phyloP scores from a whole-genome alignment of 2,113 vertebrate species.

The Lepidiolamprologus cunningtoni region DNA sequence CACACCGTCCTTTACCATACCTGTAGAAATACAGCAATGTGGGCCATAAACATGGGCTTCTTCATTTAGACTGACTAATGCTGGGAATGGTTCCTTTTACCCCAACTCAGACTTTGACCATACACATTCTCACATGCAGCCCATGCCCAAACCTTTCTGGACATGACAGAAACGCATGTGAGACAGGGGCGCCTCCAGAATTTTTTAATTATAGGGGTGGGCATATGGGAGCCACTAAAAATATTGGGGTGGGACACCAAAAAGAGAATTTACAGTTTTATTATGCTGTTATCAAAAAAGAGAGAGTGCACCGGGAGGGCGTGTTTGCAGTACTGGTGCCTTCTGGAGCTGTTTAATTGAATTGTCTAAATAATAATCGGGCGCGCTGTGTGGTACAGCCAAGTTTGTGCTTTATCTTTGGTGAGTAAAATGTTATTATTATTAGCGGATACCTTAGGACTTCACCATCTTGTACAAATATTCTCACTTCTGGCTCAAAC shows the following conservation, averaged over 20 bases:
- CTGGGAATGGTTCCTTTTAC: not conserved
- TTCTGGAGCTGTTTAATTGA: not conserved
- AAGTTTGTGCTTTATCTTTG: not conserved
- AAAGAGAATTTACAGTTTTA: not conserved
- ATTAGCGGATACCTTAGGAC: not conserved
- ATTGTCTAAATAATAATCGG: not conserved
- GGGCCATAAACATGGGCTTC: not conserved
- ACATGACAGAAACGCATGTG: not conserved
- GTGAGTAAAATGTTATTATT: not conserved
- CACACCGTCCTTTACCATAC: constrained; percentile 75
- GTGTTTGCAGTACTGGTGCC: not conserved
- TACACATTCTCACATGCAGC: not conserved
- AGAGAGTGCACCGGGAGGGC: not conserved
- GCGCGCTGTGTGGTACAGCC: not conserved
- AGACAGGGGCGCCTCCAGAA: not conserved
- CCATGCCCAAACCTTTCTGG: not conserved
- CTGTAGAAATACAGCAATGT: constrained; percentile 52
- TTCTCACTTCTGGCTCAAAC: not conserved
- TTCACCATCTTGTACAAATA: not conserved
- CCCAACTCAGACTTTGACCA: not conserved
- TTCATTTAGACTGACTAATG: not conserved
- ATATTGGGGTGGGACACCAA: not conserved
- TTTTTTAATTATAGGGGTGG: not conserved
- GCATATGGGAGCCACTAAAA: not conserved
- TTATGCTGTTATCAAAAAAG: not conserved